A percentile compares a stretch with the other conserved stretches of the same genome.
Conservation (phyloP, 1,140 invertebrate species). For the Mactra quadrangularis region DNA sequence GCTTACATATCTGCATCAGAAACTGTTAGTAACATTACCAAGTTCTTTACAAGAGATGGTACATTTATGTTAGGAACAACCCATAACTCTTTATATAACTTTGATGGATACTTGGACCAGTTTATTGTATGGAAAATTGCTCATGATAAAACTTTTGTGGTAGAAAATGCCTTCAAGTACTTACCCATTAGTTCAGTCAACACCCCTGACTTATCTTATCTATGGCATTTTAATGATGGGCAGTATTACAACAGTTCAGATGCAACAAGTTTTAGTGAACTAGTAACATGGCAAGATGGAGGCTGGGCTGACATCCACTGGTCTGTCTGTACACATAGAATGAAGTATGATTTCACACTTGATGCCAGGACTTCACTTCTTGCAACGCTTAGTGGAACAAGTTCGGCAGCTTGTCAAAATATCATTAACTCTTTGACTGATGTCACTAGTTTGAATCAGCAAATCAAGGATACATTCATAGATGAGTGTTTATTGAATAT, state of each 20-base stretch:
- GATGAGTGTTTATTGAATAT: slow-evolving; percentile 22
- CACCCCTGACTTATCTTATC: slow-evolving; percentile 34
- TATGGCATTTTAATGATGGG: slow-evolving; percentile 65
- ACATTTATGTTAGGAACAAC: slow-evolving; percentile 63
- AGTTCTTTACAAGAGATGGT: slow-evolving; percentile 56
- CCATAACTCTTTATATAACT: slow-evolving; percentile 40
- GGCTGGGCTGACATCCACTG: slow-evolving; percentile 57
- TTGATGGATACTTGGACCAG: slow-evolving; percentile 61
- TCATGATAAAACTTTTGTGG: slow-evolving; percentile 37
- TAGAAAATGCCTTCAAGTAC: slow-evolving; percentile 51
- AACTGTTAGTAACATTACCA: not conserved
- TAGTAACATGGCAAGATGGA: slow-evolving; percentile 37
- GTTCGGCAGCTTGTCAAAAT: slow-evolving; percentile 18
- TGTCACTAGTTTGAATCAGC: not conserved
- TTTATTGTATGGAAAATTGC: slow-evolving; percentile 62
- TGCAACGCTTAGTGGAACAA: not conserved
- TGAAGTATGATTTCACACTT: slow-evolving; percentile 5
- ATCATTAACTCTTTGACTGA: slow-evolving; percentile 4
- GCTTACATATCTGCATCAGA: slow-evolving; percentile 2
- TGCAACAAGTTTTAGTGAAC: not conserved
- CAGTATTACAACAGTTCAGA: slow-evolving; percentile 30
- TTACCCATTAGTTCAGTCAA: not conserved
- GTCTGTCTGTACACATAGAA: slow-evolving; percentile 38
- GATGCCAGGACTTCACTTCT: slow-evolving; percentile 2
- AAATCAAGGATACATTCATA: slow-evolving; percentile 1